These are phyloP conservation scores for Mystacides longicornis DNA, from an alignment of 2,888 invertebrate species.

Conservation along the genomic window DNA sequence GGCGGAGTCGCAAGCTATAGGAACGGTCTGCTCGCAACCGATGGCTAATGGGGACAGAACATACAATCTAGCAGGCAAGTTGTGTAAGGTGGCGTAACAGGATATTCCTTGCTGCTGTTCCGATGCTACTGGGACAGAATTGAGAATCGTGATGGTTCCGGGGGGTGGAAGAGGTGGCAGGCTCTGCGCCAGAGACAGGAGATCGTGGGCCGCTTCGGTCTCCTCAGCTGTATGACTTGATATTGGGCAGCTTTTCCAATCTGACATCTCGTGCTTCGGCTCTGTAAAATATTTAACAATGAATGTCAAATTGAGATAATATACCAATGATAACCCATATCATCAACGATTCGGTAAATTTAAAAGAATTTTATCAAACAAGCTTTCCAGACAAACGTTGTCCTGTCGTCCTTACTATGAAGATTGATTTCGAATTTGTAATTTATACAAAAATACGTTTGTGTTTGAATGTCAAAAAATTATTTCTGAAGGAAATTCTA, in stretches of 20 bases:
- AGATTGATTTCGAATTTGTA: too few relatives aligned
- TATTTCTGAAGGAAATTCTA: too few relatives aligned
- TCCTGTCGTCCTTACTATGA: too few relatives aligned
- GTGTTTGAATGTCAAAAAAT: too few relatives aligned
- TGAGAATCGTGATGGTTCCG: constrained; percentile 57
- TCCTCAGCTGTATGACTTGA: constrained; percentile 62
- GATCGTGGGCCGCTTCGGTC: constrained; percentile 82
- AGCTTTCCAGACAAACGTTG: too few relatives aligned
- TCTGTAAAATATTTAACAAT: background rate
- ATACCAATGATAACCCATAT: too few relatives aligned
- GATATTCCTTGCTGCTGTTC: constrained; percentile 33
- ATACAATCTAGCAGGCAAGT: constrained; percentile 27
- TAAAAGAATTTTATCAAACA: too few relatives aligned
- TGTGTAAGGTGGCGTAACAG: constrained; percentile 38
- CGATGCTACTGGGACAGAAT: constrained; percentile 35
- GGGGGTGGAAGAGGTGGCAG: constrained; percentile 68
- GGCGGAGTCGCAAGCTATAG: constrained; percentile 32
- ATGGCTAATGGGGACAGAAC: constrained; percentile 40
- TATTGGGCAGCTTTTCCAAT: background rate
- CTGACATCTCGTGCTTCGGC: constrained; percentile 1
- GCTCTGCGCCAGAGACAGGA: constrained; percentile 68
- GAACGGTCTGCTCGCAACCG: constrained; percentile 29
- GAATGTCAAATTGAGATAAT: too few relatives aligned
- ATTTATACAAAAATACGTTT: too few relatives aligned
- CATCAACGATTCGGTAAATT: too few relatives aligned